These are phyloP conservation scores for Sebastes fasciatus DNA, from an alignment of 2,113 vertebrate genomes.

Conservation along the genomic window DNA sequence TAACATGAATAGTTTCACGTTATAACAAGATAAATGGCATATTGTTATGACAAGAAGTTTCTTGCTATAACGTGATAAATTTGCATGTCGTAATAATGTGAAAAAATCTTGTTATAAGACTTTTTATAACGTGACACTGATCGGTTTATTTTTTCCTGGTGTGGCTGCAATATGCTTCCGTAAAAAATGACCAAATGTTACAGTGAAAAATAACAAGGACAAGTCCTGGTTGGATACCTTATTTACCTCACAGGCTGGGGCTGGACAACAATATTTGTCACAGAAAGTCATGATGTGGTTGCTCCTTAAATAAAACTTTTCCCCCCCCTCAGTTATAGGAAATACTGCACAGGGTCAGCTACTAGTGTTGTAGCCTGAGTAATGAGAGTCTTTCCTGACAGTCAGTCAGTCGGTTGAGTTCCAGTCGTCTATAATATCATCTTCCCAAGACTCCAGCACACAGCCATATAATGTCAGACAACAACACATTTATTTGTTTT, in stretches of 20 bases:
- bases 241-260: slow-evolving; percentile 25
- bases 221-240: slow-evolving; percentile 14
- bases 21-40: too few species aligned
- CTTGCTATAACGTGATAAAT: too few species aligned
- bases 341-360: slow-evolving; percentile 57
- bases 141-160: too few species aligned
- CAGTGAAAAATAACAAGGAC: slow-evolving; percentile 19
- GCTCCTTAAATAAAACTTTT: slow-evolving; percentile 41
- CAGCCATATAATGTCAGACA: slow-evolving; percentile 81
- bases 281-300: slow-evolving; percentile 42
- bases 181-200: slow-evolving; percentile 13
- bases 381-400: slow-evolving; percentile 40
- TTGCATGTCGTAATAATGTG: too few species aligned
- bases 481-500: slow-evolving; percentile 84
- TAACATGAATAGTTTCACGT: too few species aligned
- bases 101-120: too few species aligned
- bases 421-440: slow-evolving; percentile 52
- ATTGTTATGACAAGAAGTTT: too few species aligned
- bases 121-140: too few species aligned
- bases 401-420: slow-evolving; percentile 24
- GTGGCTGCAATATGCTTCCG: too few species aligned
- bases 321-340: slow-evolving; percentile 10
- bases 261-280: slow-evolving; percentile 18
- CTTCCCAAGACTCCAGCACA: slow-evolving; percentile 78
- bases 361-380: slow-evolving; percentile 36